Evolutionary conservation across 2,888 invertebrate species (phyloP), one percentile per base, ranked within the genome.

Genomic region (Cynaeus angustus): DNA sequence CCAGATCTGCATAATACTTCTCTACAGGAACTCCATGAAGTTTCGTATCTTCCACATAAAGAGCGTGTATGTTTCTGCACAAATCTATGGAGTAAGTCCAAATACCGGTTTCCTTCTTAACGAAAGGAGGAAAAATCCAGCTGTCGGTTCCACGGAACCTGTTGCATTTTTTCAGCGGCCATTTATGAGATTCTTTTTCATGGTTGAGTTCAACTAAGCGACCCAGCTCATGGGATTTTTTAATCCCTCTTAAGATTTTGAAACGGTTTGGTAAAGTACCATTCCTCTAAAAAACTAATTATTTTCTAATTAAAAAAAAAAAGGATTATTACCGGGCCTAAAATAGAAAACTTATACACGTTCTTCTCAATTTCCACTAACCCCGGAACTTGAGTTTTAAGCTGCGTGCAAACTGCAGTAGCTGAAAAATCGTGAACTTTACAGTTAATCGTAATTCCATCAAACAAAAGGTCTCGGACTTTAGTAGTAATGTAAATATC

Each of bases 101-200:
- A 7, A 93, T 79, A 4, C 91, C 89, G 48, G 91, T 89, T 7
- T 89, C 88, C 62, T 87, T 85, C 0, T 43, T 68, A 43, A 65
- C 46, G 75, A 92, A 92, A 0, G 95, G 94, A 0, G 93, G 90
- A 82, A 95, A 95, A 9, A 95, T 90, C 0, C 95, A 94, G 0
- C 94, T 92, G 79, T 96, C 96, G 0, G 94, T 95, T 0, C 96
- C 96, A 5, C 88, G 85, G 77, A 89, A 91, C 59, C 88, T 86
- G 80, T 95, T 94, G 80, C 96, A 95, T 1, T 87, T 84, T 59
- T 88, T 88, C 0, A 89, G 91, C 0, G 83, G 82, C 94, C 94
- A 95, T 0, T 87, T 83, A 0, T 86, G 85, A 80, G 89, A 81
- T 74, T 89, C 85, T 0, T 88, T 82, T 61, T 90, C 87, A 0